Percentiles rank a stretch among this genome's conserved stretches.
Conservation (phyloP, 2,113 vertebrate genomes). For the Osmerus eperlanus region DNA sequence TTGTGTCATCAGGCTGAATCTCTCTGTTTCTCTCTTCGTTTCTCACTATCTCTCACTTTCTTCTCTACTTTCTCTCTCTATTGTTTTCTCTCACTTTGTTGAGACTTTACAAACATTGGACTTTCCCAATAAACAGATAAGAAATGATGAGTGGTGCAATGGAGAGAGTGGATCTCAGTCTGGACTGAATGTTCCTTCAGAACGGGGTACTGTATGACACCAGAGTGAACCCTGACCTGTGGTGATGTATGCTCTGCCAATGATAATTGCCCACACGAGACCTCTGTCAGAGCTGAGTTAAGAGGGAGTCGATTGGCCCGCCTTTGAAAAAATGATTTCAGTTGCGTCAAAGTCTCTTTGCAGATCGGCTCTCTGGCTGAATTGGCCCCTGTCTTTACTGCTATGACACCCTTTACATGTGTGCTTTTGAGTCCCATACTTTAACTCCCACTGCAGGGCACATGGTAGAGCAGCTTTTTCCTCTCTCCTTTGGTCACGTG, state of each 20-base stretch:
- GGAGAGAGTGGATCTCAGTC: not conserved
- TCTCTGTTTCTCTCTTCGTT: not conserved
- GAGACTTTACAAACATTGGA: not conserved
- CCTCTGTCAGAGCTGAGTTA: not conserved
- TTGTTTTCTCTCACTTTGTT: not conserved
- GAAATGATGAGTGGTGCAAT: not conserved
- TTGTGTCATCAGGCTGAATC: constrained; percentile 3
- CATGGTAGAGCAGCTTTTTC: not conserved
- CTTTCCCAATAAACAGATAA: not conserved
- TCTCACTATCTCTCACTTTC: not conserved
- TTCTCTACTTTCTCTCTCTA: not conserved
- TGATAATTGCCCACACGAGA: not conserved
- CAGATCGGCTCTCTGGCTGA: constrained; percentile 37
- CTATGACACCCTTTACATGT: constrained; percentile 28
- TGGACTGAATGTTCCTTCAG: no score
- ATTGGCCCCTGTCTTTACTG: constrained; percentile 40
- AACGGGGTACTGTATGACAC: not conserved
- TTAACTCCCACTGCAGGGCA: constrained; percentile 55
- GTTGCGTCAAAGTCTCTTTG: constrained; percentile 49
- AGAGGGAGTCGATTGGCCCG: not conserved
- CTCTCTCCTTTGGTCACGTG: constrained; percentile 10
- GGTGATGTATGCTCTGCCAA: constrained; percentile 2
- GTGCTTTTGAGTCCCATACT: constrained; percentile 31
- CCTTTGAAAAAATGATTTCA: constrained; percentile 27
- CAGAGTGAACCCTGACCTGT: not conserved